phyloP scores from a whole-genome alignment of 1,140 invertebrate species.

The Lasioglossum baleicum region DNA sequence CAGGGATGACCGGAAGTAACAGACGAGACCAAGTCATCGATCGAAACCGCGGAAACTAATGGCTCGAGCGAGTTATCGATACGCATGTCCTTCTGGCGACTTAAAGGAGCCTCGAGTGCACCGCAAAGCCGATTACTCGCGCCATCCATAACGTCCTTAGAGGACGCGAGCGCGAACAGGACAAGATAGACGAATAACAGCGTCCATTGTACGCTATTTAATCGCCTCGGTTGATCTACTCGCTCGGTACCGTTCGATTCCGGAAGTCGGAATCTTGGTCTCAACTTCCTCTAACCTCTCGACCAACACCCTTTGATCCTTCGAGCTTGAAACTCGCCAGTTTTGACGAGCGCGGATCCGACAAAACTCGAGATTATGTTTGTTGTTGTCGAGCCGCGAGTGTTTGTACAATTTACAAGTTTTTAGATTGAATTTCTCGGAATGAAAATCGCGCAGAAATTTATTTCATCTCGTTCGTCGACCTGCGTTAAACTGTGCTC shows the following conservation, averaged over 20 bases:
- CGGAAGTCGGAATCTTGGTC: background rate
- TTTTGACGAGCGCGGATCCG: too few species aligned
- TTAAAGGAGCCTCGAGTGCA: constrained; percentile 38
- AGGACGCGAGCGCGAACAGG: background rate
- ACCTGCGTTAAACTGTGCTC: too few species aligned
- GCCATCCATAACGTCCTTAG: constrained; percentile 46
- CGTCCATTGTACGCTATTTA: background rate
- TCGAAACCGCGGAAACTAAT: constrained; percentile 19
- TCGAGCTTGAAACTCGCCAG: too few species aligned
- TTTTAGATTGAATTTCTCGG: too few species aligned
- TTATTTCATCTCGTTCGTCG: too few species aligned
- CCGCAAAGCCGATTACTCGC: constrained; percentile 57
- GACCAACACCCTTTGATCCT: too few species aligned
- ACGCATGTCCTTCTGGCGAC: constrained; percentile 37
- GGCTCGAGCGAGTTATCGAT: constrained; percentile 53
- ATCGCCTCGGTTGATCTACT: constrained; percentile 9
- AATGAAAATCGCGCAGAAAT: too few species aligned
- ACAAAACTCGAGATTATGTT: too few species aligned
- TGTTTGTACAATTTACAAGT: too few species aligned
- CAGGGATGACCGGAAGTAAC: background rate
- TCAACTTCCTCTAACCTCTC: background rate
- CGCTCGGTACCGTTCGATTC: background rate
- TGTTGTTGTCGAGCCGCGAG: too few species aligned
- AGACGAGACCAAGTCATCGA: constrained; percentile 1
- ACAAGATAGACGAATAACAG: constrained; percentile 9